A percentile compares a stretch with the other conserved stretches of the same genome.
These are phyloP conservation scores for Kryptolebias marmoratus DNA, from an alignment of 2,113 vertebrate genomes.

Conservation along the genomic window DNA sequence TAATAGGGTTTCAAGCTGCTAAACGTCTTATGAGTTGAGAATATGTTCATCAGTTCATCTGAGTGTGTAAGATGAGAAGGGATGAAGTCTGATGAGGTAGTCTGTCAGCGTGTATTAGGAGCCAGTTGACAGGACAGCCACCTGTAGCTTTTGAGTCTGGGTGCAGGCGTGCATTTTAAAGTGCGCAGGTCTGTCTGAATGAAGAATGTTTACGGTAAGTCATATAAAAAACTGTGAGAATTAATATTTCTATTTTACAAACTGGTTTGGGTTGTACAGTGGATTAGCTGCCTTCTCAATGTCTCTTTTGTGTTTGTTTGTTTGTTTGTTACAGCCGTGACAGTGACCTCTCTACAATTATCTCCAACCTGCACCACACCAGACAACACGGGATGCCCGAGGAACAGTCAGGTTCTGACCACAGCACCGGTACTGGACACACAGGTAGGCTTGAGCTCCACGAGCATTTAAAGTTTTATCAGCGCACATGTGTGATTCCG, in stretches of 20 bases:
- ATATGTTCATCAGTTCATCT: conserved; percentile 91
- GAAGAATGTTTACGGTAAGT: conserved; percentile 45
- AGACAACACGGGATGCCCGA: conserved; percentile 96
- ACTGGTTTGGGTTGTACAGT: conserved; percentile 17
- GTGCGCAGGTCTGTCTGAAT: conserved; percentile 24
- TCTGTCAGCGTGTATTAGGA: conserved; percentile 80
- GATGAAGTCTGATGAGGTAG: conserved; percentile 84
- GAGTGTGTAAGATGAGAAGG: conserved; percentile 86
- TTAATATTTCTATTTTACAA: neutral
- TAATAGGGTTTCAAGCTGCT: conserved; percentile 88
- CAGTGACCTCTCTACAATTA: conserved; percentile 92
- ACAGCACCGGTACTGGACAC: conserved; percentile 85
- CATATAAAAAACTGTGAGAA: conserved; percentile 30
- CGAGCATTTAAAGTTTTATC: neutral
- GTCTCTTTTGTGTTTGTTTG: conserved; percentile 31
- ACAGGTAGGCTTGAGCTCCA: conserved; percentile 84
- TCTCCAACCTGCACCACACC: conserved; percentile 93
- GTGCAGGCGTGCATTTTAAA: conserved; percentile 40
- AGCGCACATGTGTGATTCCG: neutral
- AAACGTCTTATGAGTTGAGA: conserved; percentile 87
- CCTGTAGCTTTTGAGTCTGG: conserved; percentile 54
- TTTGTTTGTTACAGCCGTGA: conserved; percentile 85
- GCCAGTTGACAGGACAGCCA: conserved; percentile 49
- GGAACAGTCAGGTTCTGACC: conserved; percentile 88
- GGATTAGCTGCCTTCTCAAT: conserved; percentile 8